Conservation (phyloP, 2,797 vertebrate species). For the Tapirus indicus region DNA sequence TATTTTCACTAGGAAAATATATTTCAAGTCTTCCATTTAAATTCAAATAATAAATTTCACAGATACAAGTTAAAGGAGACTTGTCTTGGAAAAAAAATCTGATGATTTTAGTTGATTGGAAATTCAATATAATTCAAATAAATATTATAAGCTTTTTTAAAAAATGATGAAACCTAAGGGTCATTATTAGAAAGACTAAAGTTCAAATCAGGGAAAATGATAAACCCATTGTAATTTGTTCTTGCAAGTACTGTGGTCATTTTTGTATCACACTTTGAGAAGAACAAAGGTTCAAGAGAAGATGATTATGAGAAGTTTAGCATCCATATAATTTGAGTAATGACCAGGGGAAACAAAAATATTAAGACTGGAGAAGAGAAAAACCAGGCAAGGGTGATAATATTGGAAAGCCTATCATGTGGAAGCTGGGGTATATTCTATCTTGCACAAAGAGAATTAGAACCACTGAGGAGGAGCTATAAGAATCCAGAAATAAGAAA, state of each 20-base stretch:
- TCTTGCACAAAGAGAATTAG: conserved; percentile 6
- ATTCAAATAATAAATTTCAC: neutral
- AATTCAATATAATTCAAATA: neutral
- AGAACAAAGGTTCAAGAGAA: neutral
- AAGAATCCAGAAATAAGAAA: neutral
- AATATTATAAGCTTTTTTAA: neutral
- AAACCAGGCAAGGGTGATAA: neutral
- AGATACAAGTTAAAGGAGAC: neutral
- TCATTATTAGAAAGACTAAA: neutral
- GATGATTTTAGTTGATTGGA: neutral
- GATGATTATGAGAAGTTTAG: neutral
- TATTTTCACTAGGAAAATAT: neutral
- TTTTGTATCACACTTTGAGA: neutral
- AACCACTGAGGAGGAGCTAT: neutral
- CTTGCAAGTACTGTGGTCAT: neutral
- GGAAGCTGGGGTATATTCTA: neutral
- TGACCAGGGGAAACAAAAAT: neutral
- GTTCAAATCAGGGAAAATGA: neutral
- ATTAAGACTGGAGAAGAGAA: neutral
- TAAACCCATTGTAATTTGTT: neutral
- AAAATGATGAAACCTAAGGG: conserved; percentile 1
- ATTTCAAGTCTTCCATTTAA: neutral
- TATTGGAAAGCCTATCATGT: neutral
- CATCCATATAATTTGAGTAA: neutral
- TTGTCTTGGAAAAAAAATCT: neutral